phyloP scores from a whole-genome alignment of 2,113 vertebrate genomes.

The Nipponia nippon region DNA sequence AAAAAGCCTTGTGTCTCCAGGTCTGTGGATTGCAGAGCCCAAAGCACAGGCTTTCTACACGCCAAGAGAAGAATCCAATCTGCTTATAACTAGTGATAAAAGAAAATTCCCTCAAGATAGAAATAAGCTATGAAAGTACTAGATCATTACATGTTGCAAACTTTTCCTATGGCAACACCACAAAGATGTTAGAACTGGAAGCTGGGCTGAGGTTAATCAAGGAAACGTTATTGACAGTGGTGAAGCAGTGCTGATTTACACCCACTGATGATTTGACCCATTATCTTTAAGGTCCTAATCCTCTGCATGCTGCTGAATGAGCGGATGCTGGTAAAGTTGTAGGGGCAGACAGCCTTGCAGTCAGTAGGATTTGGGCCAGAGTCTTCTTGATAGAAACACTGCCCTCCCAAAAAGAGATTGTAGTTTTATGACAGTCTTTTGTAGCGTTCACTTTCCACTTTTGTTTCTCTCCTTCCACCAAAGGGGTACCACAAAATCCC shows the following conservation, averaged over 20 bases:
- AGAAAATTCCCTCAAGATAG: conserved; percentile 17
- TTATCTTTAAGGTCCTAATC: neutral
- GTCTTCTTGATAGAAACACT: neutral
- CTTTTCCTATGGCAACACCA: neutral
- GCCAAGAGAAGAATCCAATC: neutral
- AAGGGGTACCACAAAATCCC: neutral
- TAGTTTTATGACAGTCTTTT: neutral
- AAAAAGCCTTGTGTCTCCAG: conserved; percentile 51
- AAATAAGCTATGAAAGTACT: neutral
- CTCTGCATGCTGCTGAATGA: neutral
- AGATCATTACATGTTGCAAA: neutral
- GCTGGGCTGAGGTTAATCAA: neutral
- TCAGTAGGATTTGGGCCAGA: neutral
- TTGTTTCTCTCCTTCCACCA: neutral
- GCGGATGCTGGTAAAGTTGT: neutral
- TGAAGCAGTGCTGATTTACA: neutral
- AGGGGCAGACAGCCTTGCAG: neutral
- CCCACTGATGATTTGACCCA: neutral
- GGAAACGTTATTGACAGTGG: neutral
- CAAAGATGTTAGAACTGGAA: neutral
- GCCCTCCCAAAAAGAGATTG: neutral
- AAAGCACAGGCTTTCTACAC: neutral
- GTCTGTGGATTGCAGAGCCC: conserved; percentile 20
- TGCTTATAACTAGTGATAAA: neutral
- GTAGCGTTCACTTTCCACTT: neutral